These are phyloP conservation scores for Aspidiotus destructor DNA, from an alignment of 2,888 invertebrate species.

Conservation along the genomic window DNA sequence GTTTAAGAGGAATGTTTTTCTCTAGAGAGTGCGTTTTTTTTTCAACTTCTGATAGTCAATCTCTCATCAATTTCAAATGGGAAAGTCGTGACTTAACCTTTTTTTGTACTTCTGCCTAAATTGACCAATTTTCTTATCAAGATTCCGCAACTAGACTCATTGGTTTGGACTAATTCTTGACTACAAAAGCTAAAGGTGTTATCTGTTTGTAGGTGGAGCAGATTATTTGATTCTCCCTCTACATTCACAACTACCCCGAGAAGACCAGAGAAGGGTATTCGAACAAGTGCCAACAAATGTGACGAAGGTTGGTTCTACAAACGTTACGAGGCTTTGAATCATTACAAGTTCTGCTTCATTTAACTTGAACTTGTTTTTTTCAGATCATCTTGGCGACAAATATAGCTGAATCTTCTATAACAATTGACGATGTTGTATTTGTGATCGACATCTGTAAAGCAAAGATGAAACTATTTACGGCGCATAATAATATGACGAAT, in stretches of 20 bases:
- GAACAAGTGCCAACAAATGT: slow-evolving; percentile 71
- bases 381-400: slow-evolving; percentile 93
- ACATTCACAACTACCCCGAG: slow-evolving; percentile 94
- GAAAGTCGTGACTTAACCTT: too few relatives aligned
- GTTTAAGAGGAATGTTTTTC: too few relatives aligned
- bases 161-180: background rate
- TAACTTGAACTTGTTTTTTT: slow-evolving; percentile 36
- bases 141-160: background rate
- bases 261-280: slow-evolving; percentile 90
- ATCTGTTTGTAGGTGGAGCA: slow-evolving; percentile 44
- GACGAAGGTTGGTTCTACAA: slow-evolving; percentile 56
- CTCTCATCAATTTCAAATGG: too few relatives aligned
- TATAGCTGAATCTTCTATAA: slow-evolving; percentile 96
- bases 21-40: too few relatives aligned
- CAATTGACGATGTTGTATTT: slow-evolving; percentile 96
- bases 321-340: background rate
- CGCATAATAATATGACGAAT: slow-evolving; percentile 97
- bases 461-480: slow-evolving; percentile 94
- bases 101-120: too few relatives aligned
- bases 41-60: too few relatives aligned
- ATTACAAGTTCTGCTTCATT: background rate
- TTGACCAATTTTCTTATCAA: slow-evolving; percentile 23
- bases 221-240: slow-evolving; percentile 75
- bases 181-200: background rate
- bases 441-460: slow-evolving; percentile 96